These are phyloP conservation scores for Pitangus sulphuratus DNA, from an alignment of 2,797 vertebrate genomes.

Conservation along the genomic window DNA sequence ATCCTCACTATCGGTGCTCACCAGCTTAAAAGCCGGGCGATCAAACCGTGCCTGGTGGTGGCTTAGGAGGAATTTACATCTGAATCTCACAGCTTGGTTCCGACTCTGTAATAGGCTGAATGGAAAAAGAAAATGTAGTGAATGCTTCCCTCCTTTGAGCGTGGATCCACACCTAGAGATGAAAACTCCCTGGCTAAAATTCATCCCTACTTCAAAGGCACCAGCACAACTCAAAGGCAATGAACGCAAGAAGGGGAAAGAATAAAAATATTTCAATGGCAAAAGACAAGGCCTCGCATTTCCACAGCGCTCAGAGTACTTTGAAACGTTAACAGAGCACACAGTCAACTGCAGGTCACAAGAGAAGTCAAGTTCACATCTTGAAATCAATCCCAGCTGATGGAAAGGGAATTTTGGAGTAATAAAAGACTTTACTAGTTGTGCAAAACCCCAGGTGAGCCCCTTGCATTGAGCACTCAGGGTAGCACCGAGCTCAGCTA, in stretches of 20 bases:
- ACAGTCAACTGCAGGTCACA: neutral
- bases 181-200: slow-evolving; percentile 22
- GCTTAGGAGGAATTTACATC: slow-evolving; percentile 41
- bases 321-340: neutral
- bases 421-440: neutral
- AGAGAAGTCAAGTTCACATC: neutral
- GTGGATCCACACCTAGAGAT: neutral
- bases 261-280: slow-evolving; percentile 35
- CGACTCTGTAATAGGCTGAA: neutral
- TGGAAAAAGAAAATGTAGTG: neutral
- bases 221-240: slow-evolving; percentile 15
- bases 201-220: slow-evolving; percentile 44
- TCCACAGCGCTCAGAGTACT: neutral
- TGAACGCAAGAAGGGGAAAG: slow-evolving; percentile 3
- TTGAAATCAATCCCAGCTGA: slow-evolving; percentile 24
- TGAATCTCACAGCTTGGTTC: slow-evolving; percentile 65
- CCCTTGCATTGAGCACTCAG: neutral
- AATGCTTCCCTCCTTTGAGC: slow-evolving; percentile 16
- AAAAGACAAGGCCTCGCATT: neutral
- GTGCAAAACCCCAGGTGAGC: neutral
- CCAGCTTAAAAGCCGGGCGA: neutral
- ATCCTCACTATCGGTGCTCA: neutral
- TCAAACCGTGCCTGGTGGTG: neutral
- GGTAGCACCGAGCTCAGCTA: neutral
- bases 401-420: neutral